A percentile compares a stretch with the other conserved stretches of the same genome.
phyloP scores from a whole-genome alignment of 2,113 vertebrate genomes.

The Saccopteryx bilineata region DNA sequence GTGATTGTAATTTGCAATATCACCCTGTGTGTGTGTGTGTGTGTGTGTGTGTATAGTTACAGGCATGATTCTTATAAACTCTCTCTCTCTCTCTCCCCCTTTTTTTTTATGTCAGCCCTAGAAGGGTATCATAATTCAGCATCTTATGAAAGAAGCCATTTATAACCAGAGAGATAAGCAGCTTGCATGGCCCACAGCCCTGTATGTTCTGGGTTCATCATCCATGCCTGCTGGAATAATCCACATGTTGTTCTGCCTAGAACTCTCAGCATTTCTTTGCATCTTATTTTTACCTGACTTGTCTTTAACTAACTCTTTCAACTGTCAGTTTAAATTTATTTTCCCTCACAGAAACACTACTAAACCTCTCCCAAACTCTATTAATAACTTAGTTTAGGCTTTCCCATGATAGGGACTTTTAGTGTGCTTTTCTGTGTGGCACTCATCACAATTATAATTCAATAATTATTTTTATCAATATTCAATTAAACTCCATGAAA shows the following conservation, averaged over 20 bases:
- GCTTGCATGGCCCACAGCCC: accelerated
- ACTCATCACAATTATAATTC: neutral
- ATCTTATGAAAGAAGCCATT: neutral
- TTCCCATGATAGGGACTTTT: neutral
- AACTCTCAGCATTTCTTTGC: neutral
- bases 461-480: neutral
- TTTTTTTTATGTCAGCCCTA: neutral
- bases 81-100: neutral
- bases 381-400: neutral
- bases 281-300: neutral
- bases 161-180: neutral
- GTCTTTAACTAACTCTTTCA: neutral
- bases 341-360: neutral
- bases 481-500: neutral
- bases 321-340: neutral
- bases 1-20: neutral
- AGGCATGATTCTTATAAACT: neutral
- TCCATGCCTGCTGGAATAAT: neutral
- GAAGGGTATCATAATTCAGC: neutral
- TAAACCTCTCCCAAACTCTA: neutral
- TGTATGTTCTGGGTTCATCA: neutral
- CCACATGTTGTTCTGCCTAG: neutral
- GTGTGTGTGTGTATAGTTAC: neutral
- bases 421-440: neutral
- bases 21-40: neutral